phyloP scores from a whole-genome alignment of 1,140 invertebrate genomes.

The Aphis gossypii region DNA sequence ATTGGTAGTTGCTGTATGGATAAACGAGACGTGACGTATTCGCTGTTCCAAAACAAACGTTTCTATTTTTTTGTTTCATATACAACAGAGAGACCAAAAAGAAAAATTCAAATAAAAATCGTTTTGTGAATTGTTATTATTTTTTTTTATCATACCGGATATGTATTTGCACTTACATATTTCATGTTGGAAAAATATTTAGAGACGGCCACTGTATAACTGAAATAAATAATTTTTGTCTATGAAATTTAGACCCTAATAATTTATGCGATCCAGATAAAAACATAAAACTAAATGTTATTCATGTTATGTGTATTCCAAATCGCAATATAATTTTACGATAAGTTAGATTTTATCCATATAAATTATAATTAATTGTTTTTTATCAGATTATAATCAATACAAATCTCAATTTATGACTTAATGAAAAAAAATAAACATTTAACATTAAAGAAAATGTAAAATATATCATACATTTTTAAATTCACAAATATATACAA shows the following conservation, averaged over 20 bases:
- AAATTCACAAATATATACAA: too few relatives aligned
- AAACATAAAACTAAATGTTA: background rate
- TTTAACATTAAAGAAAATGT: too few relatives aligned
- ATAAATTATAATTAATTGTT: too few relatives aligned
- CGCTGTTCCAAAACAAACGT: background rate
- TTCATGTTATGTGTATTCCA: background rate
- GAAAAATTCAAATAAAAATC: background rate
- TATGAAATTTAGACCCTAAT: too few relatives aligned
- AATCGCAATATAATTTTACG: background rate
- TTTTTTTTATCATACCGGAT: background rate
- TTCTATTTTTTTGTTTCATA: background rate
- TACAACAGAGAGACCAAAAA: background rate
- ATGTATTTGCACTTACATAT: background rate
- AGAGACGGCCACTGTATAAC: too few relatives aligned
- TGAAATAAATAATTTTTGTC: too few relatives aligned
- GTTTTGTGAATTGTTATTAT: background rate
- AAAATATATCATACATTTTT: too few relatives aligned
- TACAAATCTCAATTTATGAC: too few relatives aligned
- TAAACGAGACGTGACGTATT: slow-evolving; percentile 1
- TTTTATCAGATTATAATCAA: too few relatives aligned
- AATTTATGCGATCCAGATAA: background rate
- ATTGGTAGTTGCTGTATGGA: background rate
- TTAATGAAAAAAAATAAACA: too few relatives aligned
- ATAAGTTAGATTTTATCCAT: background rate
- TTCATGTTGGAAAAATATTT: background rate